Evolutionary conservation across 2,113 vertebrate genomes (phyloP), one percentile per base, ranked within the genome.

Genomic region (Sapajus apella): DNA sequence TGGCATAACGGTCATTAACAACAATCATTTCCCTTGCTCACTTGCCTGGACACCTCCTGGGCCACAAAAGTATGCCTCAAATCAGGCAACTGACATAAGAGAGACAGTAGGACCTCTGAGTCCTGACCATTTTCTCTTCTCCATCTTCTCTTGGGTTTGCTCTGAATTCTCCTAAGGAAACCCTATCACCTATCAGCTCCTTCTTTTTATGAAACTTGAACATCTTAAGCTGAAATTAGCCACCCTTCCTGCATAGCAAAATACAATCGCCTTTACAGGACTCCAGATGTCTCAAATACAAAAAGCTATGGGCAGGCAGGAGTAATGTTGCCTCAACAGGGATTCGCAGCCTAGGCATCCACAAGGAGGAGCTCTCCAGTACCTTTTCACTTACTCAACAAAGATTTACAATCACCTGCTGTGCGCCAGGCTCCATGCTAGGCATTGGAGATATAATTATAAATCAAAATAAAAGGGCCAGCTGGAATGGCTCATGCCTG

Each of bases 1-100:
- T 18, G 45, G 73, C 5, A 25, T 52, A 37, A 25, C n/a, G 70
- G 13, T 86, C 43, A 9, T 27, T 82, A 27, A 56, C 40, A 82
- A 17, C 68, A 37, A 43, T 68, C 72, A 35, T 45, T 16, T 92
- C 32, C 58, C 58, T 95, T 87, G 75, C 87, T 87, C 68, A 64
- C 27, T 77, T 79, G 75, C 76, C 75, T 52, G 87, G 50, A 93
- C 76, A 90, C 27, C 27, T 92, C 55, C 32, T 50, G 25, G n/a
- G 45, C 81, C 90, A 72, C 56, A 93, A 72, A 92, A 93, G 87
- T 45, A 40, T 90, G 64, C 43, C 86, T 96, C 86, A 77, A 70
- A 87, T 83, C 64, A 87, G 14, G 37, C 25, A 43, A 66, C 17
- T 73, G 43, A 90, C 40, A 52, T 18, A 45, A 47, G 6, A 13